A percentile compares a stretch with the other conserved stretches of the same genome.
These are phyloP conservation scores for Irena cyanogastra DNA, from an alignment of 2,113 vertebrate genomes.

Conservation along the genomic window DNA sequence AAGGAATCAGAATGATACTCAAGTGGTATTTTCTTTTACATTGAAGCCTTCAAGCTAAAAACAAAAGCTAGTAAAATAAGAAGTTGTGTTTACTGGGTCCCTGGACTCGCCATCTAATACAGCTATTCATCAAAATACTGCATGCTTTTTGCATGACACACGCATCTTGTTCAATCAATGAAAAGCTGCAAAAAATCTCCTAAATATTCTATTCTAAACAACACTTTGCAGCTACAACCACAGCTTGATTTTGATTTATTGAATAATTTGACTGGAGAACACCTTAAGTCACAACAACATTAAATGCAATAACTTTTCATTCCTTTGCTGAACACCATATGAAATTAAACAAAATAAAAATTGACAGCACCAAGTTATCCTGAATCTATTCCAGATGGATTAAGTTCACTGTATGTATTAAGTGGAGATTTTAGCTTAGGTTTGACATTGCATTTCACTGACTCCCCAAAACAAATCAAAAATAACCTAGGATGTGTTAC, in stretches of 20 bases:
- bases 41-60: neutral
- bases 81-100: slow-evolving; percentile 14
- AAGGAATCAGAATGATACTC: neutral
- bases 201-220: slow-evolving; percentile 48
- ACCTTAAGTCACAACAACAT: slow-evolving; percentile 67
- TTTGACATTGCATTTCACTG: slow-evolving; percentile 40
- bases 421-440: slow-evolving; percentile 19
- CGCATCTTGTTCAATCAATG: slow-evolving; percentile 27
- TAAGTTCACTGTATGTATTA: slow-evolving; percentile 31
- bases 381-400: slow-evolving; percentile 67
- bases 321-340: slow-evolving; percentile 56
- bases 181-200: slow-evolving; percentile 53
- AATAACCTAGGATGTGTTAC: slow-evolving; percentile 54
- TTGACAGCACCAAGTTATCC: slow-evolving; percentile 65
- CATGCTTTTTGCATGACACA: slow-evolving; percentile 19
- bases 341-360: slow-evolving; percentile 72
- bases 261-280: slow-evolving; percentile 66
- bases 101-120: slow-evolving; percentile 56
- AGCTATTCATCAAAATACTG: slow-evolving; percentile 72
- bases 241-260: slow-evolving; percentile 67
- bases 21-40: neutral
- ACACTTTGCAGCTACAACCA: slow-evolving; percentile 17
- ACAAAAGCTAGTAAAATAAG: neutral
- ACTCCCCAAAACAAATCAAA: slow-evolving; percentile 41
- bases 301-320: slow-evolving; percentile 65